Evolutionary conservation across 1,140 invertebrate species (phyloP).

Genomic region (Leguminivora glycinivorella): DNA sequence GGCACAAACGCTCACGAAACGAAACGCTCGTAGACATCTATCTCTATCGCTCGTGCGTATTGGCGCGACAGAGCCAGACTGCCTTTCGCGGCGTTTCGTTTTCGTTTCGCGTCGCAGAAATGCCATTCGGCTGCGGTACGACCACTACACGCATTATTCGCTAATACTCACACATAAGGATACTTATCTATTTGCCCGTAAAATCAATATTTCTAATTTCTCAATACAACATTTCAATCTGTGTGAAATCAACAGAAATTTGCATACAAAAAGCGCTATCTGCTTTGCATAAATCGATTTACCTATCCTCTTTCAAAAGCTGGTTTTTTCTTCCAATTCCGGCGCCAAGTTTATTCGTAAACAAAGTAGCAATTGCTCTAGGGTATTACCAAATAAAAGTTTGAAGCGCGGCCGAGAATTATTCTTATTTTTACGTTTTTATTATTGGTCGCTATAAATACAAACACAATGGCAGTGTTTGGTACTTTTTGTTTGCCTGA

Average conservation of each 20-base stretch:
- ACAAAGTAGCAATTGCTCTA: conserved; percentile 73
- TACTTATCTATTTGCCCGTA: conserved; percentile 41
- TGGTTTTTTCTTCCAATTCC: conserved; percentile 63
- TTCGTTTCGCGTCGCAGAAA: no score
- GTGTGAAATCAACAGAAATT: conserved; percentile 73
- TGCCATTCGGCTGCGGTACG: no score
- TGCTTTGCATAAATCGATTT: conserved; percentile 76
- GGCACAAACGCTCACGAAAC: no score
- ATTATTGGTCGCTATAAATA: conserved; percentile 43
- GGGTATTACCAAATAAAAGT: conserved; percentile 75
- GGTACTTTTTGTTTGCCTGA: conserved; percentile 28
- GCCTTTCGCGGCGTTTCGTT: no score
- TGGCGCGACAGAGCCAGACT: no score
- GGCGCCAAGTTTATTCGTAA: conserved; percentile 74
- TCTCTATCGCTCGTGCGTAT: no score
- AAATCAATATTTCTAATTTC: conserved; percentile 59
- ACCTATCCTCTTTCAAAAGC: conserved; percentile 72
- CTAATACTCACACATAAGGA: neutral
- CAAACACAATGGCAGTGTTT: conserved; percentile 33
- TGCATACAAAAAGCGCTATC: conserved; percentile 75
- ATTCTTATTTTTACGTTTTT: conserved; percentile 47
- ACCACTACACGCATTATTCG: no score
- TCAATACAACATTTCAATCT: conserved; percentile 70
- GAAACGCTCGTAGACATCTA: no score
- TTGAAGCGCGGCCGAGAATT: conserved; percentile 47